Base-by-base conservation (phyloP, 64 coral and sea anemone genomes). In the Orbicella faveolata region DNA sequence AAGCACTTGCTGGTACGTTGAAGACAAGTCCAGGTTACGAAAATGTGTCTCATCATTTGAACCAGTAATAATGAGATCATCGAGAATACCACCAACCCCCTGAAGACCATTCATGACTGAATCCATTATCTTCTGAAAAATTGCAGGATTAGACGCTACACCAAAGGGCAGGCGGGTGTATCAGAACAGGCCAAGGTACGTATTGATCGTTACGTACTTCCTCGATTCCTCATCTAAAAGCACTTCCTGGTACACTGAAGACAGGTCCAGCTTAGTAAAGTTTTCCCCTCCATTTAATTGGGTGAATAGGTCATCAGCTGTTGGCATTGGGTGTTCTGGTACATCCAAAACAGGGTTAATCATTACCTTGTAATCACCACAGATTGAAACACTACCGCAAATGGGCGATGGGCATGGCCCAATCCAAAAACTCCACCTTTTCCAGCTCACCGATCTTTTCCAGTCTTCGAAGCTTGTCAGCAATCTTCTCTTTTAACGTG, bases 351-450 rank as follows among this genome's bases (percentile, higher is more conserved):
- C 87, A 75, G 87, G 87, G 75, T 87, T 74, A 74, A 74, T 63
- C 48, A 65, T 87, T 69, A 54, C 76, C 76, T 95, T 95, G 75
- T 90, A 95, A 66, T 95, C 89, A 0, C 80, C 94, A 91, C 83
- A 91, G 48, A 94, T 90, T 17, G 88, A 9, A 17, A 90, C 30
- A 30, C 30, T 30, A 30, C 30, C 30, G 30, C 30, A 30, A 30
- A 30, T 30, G 30, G 30, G 30, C 30, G 30, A 30, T 30, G 30
- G 90, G 94, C 1, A 41, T 90, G 18, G 94, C 94, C 94, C 89
- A 95, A 37, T 95, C 85, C 20, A 66, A 88, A 63, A 79, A 64
- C 57, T 79, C 80, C 48, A 90, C 88, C 10, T 79, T 75, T 59
- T 76, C 87, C 44, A 95, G 73, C 6, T 81, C 83, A 17, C 93